Conservation (phyloP, 2,888 invertebrate species). For the Hecatera dysodea region DNA sequence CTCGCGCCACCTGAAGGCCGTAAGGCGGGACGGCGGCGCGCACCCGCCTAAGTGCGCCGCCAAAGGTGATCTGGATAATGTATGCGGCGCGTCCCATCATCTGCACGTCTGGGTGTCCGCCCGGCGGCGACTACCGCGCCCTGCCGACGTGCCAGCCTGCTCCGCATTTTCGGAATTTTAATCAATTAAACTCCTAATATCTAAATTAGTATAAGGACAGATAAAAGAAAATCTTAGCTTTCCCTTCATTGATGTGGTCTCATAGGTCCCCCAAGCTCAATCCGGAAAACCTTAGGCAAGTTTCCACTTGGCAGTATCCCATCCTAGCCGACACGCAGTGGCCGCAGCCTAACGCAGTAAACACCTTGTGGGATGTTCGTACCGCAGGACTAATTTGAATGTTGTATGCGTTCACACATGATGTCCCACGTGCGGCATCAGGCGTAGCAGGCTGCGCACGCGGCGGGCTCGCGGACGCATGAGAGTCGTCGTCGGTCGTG, state of each 20-base stretch:
- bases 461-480: constrained; percentile 77
- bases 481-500: constrained; percentile 79
- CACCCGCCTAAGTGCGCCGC: constrained; percentile 90
- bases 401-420: background rate
- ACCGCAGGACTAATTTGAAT: background rate
- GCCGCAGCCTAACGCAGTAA: background rate
- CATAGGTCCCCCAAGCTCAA: background rate
- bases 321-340: background rate
- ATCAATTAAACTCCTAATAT: background rate
- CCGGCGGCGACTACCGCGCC: constrained; percentile 70
- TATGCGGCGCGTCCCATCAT: constrained; percentile 89
- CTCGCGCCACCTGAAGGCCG: constrained; percentile 95
- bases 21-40: constrained; percentile 90
- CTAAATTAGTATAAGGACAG: background rate
- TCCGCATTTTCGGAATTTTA: constrained; percentile 33
- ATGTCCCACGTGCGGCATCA: background rate
- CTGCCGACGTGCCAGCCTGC: constrained; percentile 66
- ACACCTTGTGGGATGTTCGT: background rate
- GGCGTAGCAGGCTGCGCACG: constrained; percentile 68
- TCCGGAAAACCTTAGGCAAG: background rate
- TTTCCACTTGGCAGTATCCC: background rate
- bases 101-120: constrained; percentile 86
- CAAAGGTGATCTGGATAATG: constrained; percentile 91
- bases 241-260: background rate
- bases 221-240: background rate